Conservation (phyloP, 2,797 vertebrate genomes). For the Sebastes melanostomus region DNA sequence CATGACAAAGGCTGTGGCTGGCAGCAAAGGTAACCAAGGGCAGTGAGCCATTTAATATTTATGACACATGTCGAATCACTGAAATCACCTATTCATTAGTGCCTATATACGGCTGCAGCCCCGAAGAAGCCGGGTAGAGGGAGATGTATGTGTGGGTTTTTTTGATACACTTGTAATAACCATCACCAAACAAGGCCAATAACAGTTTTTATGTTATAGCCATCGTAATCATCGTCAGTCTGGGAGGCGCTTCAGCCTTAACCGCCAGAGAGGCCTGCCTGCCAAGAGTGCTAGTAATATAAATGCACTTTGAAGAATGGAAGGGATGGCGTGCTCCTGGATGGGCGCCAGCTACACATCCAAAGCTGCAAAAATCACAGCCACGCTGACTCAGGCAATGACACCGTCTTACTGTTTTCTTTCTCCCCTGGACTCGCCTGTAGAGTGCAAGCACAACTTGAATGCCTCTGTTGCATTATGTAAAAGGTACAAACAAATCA, state of each 20-base stretch:
- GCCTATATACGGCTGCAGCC: conserved; percentile 26
- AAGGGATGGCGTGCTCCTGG: conserved; percentile 76
- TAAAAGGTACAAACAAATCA: conserved; percentile 57
- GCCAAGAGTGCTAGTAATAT: conserved; percentile 80
- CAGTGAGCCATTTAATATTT: conserved; percentile 77
- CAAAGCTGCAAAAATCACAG: conserved; percentile 80
- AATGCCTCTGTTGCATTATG: conserved; percentile 57
- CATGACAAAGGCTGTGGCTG: conserved; percentile 68
- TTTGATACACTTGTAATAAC: conserved; percentile 81
- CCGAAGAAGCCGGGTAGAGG: conserved; percentile 26
- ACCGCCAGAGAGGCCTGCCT: conserved; percentile 72
- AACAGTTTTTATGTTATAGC: conserved; percentile 82
- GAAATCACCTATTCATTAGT: conserved; percentile 75
- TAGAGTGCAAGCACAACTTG: conserved; percentile 9
- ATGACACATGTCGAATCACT: conserved; percentile 73
- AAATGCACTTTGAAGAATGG: conserved; percentile 84
- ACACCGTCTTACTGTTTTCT: conserved; percentile 62
- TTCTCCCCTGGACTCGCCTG: conserved; percentile 46
- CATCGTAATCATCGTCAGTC: conserved; percentile 82
- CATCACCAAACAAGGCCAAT: conserved; percentile 81
- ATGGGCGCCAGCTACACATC: conserved; percentile 76
- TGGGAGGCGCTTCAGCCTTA: conserved; percentile 74
- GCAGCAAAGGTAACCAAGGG: conserved; percentile 79
- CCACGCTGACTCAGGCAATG: conserved; percentile 76
- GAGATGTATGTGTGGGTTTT: conserved; percentile 64